These are phyloP conservation scores for Pristionchus mayeri DNA, from an alignment of 2,888 invertebrate species.

Conservation along the genomic window DNA sequence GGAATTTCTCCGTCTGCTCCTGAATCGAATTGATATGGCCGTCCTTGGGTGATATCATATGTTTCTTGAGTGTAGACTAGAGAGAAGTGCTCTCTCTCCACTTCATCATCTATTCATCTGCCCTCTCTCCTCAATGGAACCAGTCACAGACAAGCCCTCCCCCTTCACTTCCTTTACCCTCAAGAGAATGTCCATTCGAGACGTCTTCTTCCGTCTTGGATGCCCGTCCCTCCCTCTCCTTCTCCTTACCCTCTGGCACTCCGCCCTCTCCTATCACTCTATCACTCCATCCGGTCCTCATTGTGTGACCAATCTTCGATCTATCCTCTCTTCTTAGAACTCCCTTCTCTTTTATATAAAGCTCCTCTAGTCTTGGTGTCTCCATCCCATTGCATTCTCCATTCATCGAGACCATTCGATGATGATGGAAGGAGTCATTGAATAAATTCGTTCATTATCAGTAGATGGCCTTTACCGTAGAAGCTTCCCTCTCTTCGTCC, in stretches of 20 bases:
- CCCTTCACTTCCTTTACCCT: slow-evolving; percentile 24
- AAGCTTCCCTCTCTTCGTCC: not conserved
- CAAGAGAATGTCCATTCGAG: not conserved
- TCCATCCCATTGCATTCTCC: no score
- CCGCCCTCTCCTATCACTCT: no score
- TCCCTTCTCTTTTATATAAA: not conserved
- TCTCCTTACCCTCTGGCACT: not conserved
- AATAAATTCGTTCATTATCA: no score
- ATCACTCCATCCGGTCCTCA: slow-evolving; percentile 4
- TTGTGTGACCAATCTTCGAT: slow-evolving; percentile 30
- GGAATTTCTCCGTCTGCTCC: no score
- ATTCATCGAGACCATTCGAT: no score
- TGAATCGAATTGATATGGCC: no score
- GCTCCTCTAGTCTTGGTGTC: not conserved
- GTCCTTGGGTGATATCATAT: not conserved
- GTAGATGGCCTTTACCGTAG: slow-evolving; percentile 22
- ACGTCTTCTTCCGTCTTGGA: slow-evolving; percentile 1
- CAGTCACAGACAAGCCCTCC: not conserved
- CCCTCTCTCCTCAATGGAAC: slow-evolving; percentile 26
- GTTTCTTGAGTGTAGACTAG: slow-evolving; percentile 21
- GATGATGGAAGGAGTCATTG: no score
- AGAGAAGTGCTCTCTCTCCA: slow-evolving; percentile 28
- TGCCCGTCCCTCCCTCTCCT: not conserved
- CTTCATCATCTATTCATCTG: slow-evolving; percentile 19
- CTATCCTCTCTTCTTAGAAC: not conserved